These are phyloP conservation scores for Ovibos moschatus DNA, from an alignment of 2,113 vertebrate genomes.

Conservation along the genomic window DNA sequence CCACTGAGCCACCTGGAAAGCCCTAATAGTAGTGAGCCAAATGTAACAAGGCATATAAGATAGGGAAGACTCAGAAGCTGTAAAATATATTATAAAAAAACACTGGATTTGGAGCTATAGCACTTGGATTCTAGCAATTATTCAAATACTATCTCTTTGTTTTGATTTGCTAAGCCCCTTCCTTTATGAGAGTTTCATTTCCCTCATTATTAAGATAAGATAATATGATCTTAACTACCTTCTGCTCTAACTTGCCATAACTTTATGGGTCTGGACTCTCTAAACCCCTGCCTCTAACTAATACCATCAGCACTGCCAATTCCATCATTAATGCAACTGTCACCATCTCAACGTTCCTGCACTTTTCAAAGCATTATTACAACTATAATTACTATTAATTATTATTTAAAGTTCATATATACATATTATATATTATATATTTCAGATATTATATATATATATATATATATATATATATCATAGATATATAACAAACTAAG, in stretches of 20 bases:
- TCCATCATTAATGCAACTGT: neutral
- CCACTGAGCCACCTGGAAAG: neutral
- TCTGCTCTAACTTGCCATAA: neutral
- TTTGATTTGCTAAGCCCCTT: neutral
- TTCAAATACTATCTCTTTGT: neutral
- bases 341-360: neutral
- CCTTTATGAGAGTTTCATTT: neutral
- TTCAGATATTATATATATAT: neutral
- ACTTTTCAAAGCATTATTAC: neutral
- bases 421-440: neutral
- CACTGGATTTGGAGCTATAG: neutral
- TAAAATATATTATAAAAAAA: neutral
- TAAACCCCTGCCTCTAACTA: neutral
- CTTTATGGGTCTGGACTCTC: neutral
- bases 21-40: neutral
- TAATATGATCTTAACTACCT: neutral
- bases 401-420: neutral
- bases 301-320: neutral
- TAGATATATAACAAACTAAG: neutral
- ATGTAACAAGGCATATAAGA: neutral
- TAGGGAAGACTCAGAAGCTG: neutral
- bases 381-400: neutral
- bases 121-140: neutral
- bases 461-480: neutral
- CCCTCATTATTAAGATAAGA: constrained; percentile 20